A percentile compares a stretch with the other conserved stretches of the same genome.
Evolutionary conservation across 2,888 invertebrate genomes (phyloP).

Genomic region (Netelia virgata): DNA sequence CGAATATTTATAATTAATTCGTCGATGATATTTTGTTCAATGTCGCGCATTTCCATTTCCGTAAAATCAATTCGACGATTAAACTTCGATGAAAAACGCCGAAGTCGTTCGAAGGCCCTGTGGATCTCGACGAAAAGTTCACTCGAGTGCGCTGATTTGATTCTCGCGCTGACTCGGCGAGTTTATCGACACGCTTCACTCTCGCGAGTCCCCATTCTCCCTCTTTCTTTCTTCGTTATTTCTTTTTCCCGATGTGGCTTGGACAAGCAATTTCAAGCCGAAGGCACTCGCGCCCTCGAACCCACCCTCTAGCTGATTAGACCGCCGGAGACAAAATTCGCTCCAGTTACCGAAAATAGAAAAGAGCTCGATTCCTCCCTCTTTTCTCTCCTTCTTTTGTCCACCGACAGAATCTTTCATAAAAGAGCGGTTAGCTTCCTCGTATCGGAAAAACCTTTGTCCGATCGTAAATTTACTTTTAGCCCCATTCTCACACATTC

Average conservation of each 20-base stretch:
- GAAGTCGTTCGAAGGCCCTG: neutral
- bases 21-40: too few species aligned
- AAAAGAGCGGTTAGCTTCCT: slow-evolving; percentile 29
- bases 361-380: neutral
- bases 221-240: slow-evolving; percentile 3
- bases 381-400: slow-evolving; percentile 26
- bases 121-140: slow-evolving; percentile 3
- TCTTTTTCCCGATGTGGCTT: slow-evolving; percentile 39
- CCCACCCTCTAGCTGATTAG: slow-evolving; percentile 47
- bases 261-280: slow-evolving; percentile 51
- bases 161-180: slow-evolving; percentile 38
- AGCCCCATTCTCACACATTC: slow-evolving; percentile 14
- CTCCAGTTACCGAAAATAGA: slow-evolving; percentile 61
- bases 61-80: too few species aligned
- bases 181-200: slow-evolving; percentile 52
- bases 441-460: slow-evolving; percentile 24
- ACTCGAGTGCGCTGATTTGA: slow-evolving; percentile 19
- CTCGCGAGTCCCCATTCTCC: neutral
- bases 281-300: slow-evolving; percentile 17
- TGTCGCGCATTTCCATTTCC: too few species aligned
- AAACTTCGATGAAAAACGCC: neutral
- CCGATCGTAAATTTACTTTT: slow-evolving; percentile 14
- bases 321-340: slow-evolving; percentile 57
- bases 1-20: too few species aligned
- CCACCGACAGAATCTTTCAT: slow-evolving; percentile 35